Evolutionary conservation across 92 coral and sea anemone genomes (phyloP), one percentile per base, ranked within the genome.

Genomic region (Micromussa lordhowensis): DNA sequence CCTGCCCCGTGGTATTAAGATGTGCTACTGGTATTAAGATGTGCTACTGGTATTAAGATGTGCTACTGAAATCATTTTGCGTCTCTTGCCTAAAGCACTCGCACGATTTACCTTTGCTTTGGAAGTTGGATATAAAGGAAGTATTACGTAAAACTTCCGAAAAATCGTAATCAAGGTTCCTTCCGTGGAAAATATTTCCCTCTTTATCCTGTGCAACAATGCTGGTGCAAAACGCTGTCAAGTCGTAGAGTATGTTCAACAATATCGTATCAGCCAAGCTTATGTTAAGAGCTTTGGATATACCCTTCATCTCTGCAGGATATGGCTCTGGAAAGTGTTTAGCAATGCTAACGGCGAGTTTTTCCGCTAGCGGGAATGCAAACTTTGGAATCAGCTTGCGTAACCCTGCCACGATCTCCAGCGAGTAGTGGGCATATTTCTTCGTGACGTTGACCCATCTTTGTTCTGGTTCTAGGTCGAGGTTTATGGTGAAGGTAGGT

Each of bases 161-260:
- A 77, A 93, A 85, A 18, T 59, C 44, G 80, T 95, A 96, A 75
- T 96, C 99, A 81, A 96, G 81, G 82, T 96, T 96, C 53, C 99
- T 77, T 15, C 90, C 99, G 54, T 95, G 99, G 28, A 79, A 88
- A 24, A 96, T 72, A 69, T 90, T 91, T 15, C 98, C 99, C 1
- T 90, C 31, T 18, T 79, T 79, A 36, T 95, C 96, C 69, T 96
- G 94, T 10, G 96, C 98, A 17, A 96, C 98, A 38, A 96, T 95
- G 69, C 99, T 96, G 10, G 99, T 96, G 81, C 99, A 96, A 81
- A 79, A 91, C 4, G 99, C 98, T 19, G 96, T 85, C 61, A 96
- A 44, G 76, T 96, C 99, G 84, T 96, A 96, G 12, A 83, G n/a
- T 26, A 96, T 18, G 79, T 96, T 96, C 30, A 81, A 24, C 86